Conservation (phyloP, 2,797 vertebrate genomes). For the Hydrophis major region DNA sequence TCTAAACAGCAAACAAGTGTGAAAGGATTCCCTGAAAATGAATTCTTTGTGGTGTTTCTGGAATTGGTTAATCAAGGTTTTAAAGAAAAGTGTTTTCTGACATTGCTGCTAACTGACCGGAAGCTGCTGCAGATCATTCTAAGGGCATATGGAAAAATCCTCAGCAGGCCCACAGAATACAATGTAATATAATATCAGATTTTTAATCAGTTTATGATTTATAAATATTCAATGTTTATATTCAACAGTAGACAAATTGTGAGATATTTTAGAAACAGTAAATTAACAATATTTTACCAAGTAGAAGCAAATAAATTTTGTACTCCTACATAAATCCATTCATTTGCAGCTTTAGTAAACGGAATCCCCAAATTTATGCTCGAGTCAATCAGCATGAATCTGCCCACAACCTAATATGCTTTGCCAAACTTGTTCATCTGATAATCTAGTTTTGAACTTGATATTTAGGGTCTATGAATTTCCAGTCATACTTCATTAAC, state of each 20-base stretch:
- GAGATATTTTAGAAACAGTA: not conserved
- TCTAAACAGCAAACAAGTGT: not conserved
- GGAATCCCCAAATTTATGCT: not conserved
- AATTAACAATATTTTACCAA: not conserved
- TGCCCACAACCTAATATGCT: not conserved
- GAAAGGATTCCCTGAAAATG: not conserved
- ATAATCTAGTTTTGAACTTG: constrained; percentile 25
- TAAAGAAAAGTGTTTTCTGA: not conserved
- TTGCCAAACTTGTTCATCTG: not conserved
- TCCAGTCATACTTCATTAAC: not conserved
- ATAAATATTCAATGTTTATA: not conserved
- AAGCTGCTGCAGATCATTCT: not conserved
- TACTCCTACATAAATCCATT: not conserved
- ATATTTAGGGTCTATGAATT: constrained; percentile 7
- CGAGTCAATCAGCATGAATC: rapidly evolving
- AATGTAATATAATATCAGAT: not conserved
- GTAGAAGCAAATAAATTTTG: not conserved
- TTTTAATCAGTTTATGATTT: not conserved
- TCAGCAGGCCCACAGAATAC: not conserved
- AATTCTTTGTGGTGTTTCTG: not conserved
- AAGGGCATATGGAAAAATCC: not conserved
- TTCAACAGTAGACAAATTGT: not conserved
- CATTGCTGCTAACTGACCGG: not conserved
- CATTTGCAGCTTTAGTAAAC: not conserved
- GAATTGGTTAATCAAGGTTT: not conserved